These are phyloP conservation scores for Xiphophorus maculatus DNA, from an alignment of 2,113 vertebrate genomes.

Conservation along the genomic window DNA sequence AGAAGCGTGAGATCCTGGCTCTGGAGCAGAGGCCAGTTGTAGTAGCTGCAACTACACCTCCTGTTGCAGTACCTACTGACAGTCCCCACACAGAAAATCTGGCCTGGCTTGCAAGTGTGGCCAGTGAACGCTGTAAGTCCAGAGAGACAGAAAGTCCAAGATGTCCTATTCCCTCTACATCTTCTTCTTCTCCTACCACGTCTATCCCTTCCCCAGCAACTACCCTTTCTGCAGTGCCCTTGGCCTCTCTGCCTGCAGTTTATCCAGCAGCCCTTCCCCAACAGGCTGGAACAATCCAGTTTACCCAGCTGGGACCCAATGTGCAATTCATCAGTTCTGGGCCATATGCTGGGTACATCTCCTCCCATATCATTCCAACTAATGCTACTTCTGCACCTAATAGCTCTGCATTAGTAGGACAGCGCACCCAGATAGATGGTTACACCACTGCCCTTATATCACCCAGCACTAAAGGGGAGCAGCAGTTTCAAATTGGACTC, in stretches of 20 bases:
- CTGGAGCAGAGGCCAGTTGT: conserved; percentile 89
- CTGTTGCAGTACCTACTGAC: conserved; percentile 79
- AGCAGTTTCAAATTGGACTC: conserved; percentile 88
- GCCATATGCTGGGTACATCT: conserved; percentile 94
- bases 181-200: conserved; percentile 58
- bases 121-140: conserved; percentile 82
- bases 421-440: conserved; percentile 89
- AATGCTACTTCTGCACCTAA: conserved; percentile 78
- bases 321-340: conserved; percentile 96
- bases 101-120: conserved; percentile 89
- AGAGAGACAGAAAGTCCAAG: conserved; percentile 84
- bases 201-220: conserved; percentile 58
- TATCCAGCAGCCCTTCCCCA: conserved; percentile 88
- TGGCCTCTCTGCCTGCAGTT: conserved; percentile 87
- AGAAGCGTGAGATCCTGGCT: conserved; percentile 96
- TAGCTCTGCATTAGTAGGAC: conserved; percentile 78
- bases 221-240: conserved; percentile 83
- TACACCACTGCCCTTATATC: conserved; percentile 91
- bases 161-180: conserved; percentile 74
- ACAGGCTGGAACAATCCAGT: conserved; percentile 89
- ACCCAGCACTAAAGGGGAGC: conserved; percentile 83
- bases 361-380: conserved; percentile 92
- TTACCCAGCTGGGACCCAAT: conserved; percentile 90
- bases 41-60: conserved; percentile 75
- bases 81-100: conserved; percentile 84